phyloP scores from a whole-genome alignment of 2,888 invertebrate genomes.

The Branchellion lobata region DNA sequence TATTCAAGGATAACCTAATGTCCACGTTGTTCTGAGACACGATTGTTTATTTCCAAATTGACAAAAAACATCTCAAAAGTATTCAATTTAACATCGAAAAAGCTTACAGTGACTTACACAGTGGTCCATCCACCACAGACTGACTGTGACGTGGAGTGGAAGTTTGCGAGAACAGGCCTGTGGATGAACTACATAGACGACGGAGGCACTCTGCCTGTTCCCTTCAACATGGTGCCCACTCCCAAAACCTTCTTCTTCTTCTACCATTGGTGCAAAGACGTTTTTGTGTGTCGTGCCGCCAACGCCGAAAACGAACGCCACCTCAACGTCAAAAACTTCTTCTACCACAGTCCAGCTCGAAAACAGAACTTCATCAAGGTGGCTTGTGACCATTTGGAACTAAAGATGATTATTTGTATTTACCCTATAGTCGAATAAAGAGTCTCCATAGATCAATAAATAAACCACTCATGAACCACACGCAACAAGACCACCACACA shows the following conservation, averaged over 20 bases:
- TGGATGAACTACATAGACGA: conserved; percentile 75
- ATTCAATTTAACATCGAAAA: background rate
- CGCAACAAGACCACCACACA: conserved; percentile 16
- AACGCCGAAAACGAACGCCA: conserved; percentile 53
- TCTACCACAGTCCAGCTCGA: conserved; percentile 53
- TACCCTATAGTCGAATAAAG: too few relatives aligned
- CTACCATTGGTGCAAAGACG: conserved; percentile 50
- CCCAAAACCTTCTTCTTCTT: conserved; percentile 59
- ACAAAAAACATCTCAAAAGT: background rate
- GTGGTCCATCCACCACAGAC: conserved; percentile 53
- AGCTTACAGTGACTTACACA: background rate
- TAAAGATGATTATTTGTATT: background rate
- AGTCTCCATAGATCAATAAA: too few relatives aligned
- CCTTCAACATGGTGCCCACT: conserved; percentile 70
- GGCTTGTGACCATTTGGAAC: background rate
- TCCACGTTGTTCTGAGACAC: too few relatives aligned
- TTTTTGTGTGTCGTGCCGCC: conserved; percentile 42
- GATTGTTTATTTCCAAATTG: too few relatives aligned
- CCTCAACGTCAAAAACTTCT: conserved; percentile 56
- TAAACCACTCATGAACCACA: background rate
- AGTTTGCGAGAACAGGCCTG: conserved; percentile 73
- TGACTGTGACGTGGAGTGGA: conserved; percentile 72
- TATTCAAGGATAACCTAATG: too few relatives aligned
- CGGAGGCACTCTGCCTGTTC: conserved; percentile 70
- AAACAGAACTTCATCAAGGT: conserved; percentile 29